Conservation (phyloP, 2,113 vertebrate species). For the Parotia lawesii region DNA sequence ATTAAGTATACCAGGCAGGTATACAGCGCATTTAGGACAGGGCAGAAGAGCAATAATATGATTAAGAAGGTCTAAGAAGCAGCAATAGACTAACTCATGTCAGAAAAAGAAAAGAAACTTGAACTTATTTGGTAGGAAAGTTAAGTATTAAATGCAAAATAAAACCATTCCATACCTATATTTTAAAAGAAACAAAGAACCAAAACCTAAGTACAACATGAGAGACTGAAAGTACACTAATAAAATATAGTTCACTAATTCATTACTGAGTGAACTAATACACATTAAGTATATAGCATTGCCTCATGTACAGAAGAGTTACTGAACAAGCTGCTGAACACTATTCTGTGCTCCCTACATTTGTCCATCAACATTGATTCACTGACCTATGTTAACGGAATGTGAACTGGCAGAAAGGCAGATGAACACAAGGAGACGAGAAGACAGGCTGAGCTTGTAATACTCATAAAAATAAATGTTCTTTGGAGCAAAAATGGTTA, state of each 20-base stretch:
- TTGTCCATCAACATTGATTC: neutral
- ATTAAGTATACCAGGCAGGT: neutral
- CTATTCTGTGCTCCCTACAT: fast-evolving
- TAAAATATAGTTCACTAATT: neutral
- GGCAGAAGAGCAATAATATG: neutral
- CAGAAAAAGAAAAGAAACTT: neutral
- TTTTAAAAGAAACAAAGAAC: neutral
- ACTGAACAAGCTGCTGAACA: neutral
- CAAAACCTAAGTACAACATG: neutral
- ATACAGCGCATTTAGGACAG: neutral
- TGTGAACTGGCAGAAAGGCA: neutral
- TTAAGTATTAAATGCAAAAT: neutral
- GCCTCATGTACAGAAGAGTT: neutral
- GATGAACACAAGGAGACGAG: neutral
- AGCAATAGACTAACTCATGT: neutral
- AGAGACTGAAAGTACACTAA: neutral
- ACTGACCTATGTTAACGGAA: neutral
- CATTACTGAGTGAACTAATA: neutral
- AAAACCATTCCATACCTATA: neutral
- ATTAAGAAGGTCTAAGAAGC: neutral
- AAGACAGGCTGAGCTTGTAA: neutral
- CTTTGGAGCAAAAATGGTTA: neutral
- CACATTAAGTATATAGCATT: neutral
- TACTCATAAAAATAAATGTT: neutral
- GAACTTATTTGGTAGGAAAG: neutral